Base-by-base conservation (phyloP, 2,888 invertebrate species). In the Acrobasis repandana region DNA sequence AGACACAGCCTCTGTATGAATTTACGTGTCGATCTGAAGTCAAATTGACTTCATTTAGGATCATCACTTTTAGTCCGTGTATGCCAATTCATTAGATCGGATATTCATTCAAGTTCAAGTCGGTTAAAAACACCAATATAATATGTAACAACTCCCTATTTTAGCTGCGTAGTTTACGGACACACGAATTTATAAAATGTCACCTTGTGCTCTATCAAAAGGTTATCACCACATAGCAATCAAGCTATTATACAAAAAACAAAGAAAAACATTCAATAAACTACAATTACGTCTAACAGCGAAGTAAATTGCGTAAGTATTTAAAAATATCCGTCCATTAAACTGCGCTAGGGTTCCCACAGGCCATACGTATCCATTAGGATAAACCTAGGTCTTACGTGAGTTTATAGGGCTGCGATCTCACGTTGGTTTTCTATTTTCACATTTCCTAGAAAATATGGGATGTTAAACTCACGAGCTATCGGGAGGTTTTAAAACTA, bases 281-380 rank as follows among this genome's bases (percentile, higher is more conserved):
- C 34, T 4, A 34, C 16, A 10, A 36, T 52, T 34, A 52, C 15
- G 1, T 10, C n/a, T 36, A 16, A 36, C 16, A 36, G 16, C 34
- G 15, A 36, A 52, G 36, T 36, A 16, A 36, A 52, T 52, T 52
- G 34, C 52, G 52, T 57, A 43, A 46, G 57, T 64, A 63, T 66
- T 38, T 58, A 58, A 61, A 61, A 61, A 50, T 61, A 66, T 67
- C 67, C 63, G 60, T 61, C 72, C 75, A 78, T 82, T 70, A 82
- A 82, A 82, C 76, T 79, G 76, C 74, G 83, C 82, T 83, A 79
- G 66, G 63, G 70, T 76, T 74, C 76, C 75, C 78, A 75, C 82
- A 77, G 68, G 63, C 72, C 70, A 75, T 86, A 81, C 68, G 73
- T 85, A 74, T 76, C 80, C 79, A 83, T 85, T 86, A 78, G 58